Conservation (phyloP, 2,113 vertebrate species). For the Petrocephalus microphthalmus region DNA sequence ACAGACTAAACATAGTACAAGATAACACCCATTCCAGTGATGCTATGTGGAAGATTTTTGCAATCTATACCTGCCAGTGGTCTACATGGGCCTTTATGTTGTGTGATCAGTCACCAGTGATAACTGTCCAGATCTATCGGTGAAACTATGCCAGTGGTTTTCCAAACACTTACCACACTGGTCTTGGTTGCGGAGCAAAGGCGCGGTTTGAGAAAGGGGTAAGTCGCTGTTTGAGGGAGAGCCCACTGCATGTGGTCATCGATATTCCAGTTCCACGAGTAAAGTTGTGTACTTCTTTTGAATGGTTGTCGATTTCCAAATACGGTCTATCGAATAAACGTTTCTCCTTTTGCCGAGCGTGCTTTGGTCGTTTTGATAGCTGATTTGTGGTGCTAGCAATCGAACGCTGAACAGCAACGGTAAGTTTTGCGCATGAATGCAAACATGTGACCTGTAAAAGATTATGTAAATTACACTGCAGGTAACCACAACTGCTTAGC, state of each 20-base stretch:
- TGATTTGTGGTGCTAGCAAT: not conserved
- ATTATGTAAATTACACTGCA: not conserved
- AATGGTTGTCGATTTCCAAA: constrained; percentile 62
- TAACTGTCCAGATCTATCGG: not conserved
- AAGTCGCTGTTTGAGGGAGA: constrained; percentile 62
- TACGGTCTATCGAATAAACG: constrained; percentile 74
- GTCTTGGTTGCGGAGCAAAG: not conserved
- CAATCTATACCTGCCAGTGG: too few species aligned
- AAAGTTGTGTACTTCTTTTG: constrained; percentile 65
- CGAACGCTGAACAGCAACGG: not conserved
- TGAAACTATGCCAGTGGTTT: not conserved
- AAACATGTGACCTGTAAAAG: not conserved
- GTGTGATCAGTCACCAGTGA: not conserved
- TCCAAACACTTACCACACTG: not conserved
- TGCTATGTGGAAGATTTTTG: not conserved
- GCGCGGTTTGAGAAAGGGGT: not conserved
- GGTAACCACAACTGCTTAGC: not conserved
- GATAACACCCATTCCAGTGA: not conserved
- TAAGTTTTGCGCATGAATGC: not conserved
- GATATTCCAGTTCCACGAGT: constrained; percentile 55
- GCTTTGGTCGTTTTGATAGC: constrained; percentile 19
- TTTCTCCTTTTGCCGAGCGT: constrained; percentile 50
- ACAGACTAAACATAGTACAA: not conserved
- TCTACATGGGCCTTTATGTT: not conserved
- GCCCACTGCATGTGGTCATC: constrained; percentile 69